These are phyloP conservation scores for Atta colombica DNA, from an alignment of 1,140 invertebrate species.

Conservation along the genomic window DNA sequence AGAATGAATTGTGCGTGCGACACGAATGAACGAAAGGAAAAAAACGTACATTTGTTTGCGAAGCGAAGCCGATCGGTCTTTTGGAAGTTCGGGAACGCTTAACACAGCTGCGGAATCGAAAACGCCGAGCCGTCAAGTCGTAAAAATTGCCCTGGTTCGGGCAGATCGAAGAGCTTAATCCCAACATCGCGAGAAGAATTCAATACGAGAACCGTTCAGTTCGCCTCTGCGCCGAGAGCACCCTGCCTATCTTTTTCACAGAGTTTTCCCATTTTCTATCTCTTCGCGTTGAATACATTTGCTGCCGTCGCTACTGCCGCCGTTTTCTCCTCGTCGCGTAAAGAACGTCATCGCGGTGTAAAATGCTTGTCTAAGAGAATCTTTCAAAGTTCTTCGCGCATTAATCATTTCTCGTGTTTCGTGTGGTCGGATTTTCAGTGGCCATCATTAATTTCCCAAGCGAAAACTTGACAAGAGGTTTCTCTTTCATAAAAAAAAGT, in stretches of 20 bases:
- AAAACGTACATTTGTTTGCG: not conserved
- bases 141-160: constrained; percentile 61
- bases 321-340: constrained; percentile 23
- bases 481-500: constrained; percentile 15
- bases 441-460: not conserved
- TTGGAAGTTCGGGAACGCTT: constrained; percentile 46
- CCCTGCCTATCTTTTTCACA: constrained; percentile 57
- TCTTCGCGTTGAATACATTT: constrained; percentile 65
- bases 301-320: not conserved
- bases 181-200: constrained; percentile 74
- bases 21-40: not conserved
- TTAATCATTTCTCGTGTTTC: constrained; percentile 37
- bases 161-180: constrained; percentile 79
- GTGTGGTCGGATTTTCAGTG: not conserved
- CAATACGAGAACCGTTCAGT: constrained; percentile 66
- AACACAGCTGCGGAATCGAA: constrained; percentile 70
- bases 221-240: constrained; percentile 21
- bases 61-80: constrained; percentile 25
- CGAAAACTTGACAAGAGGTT: not conserved
- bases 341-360: constrained; percentile 37
- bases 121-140: constrained; percentile 62
- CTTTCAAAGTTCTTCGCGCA: not conserved
- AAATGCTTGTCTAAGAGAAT: constrained; percentile 3
- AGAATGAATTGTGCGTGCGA: constrained; percentile 16
- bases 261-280: constrained; percentile 74